Conservation (phyloP, 2,888 invertebrate species). For the Clitarchus hookeri region DNA sequence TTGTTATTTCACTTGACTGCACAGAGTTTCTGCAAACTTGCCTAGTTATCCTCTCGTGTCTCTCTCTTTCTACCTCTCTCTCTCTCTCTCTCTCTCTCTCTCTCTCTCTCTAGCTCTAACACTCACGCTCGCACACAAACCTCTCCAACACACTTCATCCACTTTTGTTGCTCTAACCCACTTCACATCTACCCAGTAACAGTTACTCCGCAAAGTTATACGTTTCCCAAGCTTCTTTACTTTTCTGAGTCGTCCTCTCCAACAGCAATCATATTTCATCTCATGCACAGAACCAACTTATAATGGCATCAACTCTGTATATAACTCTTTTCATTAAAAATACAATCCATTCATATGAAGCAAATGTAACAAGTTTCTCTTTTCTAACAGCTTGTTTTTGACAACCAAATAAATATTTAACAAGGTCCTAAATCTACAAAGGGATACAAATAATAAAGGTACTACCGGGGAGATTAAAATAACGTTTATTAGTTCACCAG, state of each 20-base stretch:
- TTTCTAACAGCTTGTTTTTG: too few species aligned
- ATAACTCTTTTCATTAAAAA: too few species aligned
- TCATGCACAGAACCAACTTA: neutral
- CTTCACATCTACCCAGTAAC: constrained; percentile 1
- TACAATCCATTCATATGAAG: too few species aligned
- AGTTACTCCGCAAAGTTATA: neutral
- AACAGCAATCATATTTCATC: neutral
- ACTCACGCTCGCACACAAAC: neutral
- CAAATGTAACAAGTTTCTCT: too few species aligned
- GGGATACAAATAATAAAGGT: too few species aligned
- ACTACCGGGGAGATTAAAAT: too few species aligned
- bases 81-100: too few species aligned
- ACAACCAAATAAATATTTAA: too few species aligned
- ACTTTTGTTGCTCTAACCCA: neutral
- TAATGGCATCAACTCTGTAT: too few species aligned
- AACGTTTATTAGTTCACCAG: too few species aligned
- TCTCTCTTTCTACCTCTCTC: neutral
- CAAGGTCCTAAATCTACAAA: too few species aligned
- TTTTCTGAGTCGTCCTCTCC: neutral
- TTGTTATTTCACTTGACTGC: constrained; percentile 15
- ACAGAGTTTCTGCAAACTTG: constrained; percentile 16
- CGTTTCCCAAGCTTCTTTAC: neutral
- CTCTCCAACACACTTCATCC: neutral
- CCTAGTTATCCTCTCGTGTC: neutral
- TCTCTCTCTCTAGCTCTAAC: too few species aligned